Percentiles rank a stretch among this genome's conserved stretches.
phyloP scores from a whole-genome alignment of 2,797 vertebrate species.

The Momotus momota region DNA sequence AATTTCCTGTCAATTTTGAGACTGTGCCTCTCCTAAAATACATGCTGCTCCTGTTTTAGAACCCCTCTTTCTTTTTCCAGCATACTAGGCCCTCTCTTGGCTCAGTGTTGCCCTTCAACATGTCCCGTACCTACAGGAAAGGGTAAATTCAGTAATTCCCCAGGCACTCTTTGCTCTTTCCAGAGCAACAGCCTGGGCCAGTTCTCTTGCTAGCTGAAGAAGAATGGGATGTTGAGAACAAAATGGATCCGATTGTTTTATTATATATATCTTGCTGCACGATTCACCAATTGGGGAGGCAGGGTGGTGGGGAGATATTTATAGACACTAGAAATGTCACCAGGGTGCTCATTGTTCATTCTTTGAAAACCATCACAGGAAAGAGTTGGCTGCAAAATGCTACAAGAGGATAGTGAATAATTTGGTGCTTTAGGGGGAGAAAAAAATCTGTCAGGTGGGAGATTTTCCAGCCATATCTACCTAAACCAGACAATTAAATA shows the following conservation, averaged over 20 bases:
- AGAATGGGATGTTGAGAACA: slow-evolving; percentile 37
- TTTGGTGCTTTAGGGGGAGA: slow-evolving; percentile 1
- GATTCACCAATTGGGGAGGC: slow-evolving; percentile 53
- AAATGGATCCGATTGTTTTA: slow-evolving; percentile 43
- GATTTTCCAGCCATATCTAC: slow-evolving; percentile 2
- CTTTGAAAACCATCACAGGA: slow-evolving; percentile 48
- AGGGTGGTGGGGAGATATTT: slow-evolving; percentile 53
- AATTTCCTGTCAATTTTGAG: background rate
- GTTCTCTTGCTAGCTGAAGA: slow-evolving; percentile 23
- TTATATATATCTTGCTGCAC: slow-evolving; percentile 62
- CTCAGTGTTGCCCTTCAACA: background rate
- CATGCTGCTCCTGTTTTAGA: background rate
- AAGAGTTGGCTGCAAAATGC: slow-evolving; percentile 33
- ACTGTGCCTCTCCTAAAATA: background rate
- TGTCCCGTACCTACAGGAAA: background rate
- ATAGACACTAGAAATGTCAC: slow-evolving; percentile 66
- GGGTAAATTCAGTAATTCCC: background rate
- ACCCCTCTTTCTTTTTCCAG: background rate
- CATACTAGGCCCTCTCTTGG: background rate
- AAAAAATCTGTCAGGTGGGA: background rate
- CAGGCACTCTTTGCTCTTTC: slow-evolving; percentile 17
- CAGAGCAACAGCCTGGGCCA: background rate
- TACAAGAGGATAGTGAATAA: slow-evolving; percentile 6
- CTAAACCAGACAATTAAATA: slow-evolving; percentile 8
- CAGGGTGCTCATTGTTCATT: slow-evolving; percentile 49